Evolutionary conservation across 2,113 vertebrate genomes (phyloP).

Genomic region (Leptobrachium leishanense): DNA sequence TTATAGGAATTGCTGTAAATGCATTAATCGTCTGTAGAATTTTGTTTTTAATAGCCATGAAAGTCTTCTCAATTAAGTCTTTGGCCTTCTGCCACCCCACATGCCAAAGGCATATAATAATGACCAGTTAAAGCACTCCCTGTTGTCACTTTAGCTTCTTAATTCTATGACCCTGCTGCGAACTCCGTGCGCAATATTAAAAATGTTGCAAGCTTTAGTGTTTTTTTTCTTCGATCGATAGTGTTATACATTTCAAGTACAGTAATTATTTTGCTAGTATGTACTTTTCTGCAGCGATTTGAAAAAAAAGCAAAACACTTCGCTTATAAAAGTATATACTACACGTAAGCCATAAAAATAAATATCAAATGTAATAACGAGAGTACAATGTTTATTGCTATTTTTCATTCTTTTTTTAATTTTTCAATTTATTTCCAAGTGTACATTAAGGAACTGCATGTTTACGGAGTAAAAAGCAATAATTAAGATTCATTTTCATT

Average conservation of each 20-base stretch:
- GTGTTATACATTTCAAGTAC: slow-evolving; percentile 24
- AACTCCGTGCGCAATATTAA: slow-evolving; percentile 34
- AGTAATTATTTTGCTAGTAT: slow-evolving; percentile 36
- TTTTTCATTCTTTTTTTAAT: neutral
- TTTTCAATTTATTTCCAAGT: neutral
- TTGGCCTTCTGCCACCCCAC: slow-evolving; percentile 43
- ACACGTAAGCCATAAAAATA: no score
- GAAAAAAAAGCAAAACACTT: no score
- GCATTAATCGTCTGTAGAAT: slow-evolving; percentile 29
- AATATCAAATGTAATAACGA: no score
- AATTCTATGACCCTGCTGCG: slow-evolving; percentile 30
- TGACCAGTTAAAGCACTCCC: slow-evolving; percentile 40
- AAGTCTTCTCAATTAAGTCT: slow-evolving; percentile 44
- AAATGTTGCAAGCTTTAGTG: slow-evolving; percentile 31
- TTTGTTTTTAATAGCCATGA: slow-evolving; percentile 35
- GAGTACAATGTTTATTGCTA: no score
- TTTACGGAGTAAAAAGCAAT: neutral
- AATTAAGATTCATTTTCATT: neutral
- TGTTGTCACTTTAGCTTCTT: slow-evolving; percentile 17
- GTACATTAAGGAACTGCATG: neutral
- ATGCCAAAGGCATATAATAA: slow-evolving; percentile 26
- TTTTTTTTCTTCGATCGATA: slow-evolving; percentile 32
- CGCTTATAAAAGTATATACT: no score
- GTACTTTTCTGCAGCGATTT: neutral
- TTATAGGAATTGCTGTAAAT: slow-evolving; percentile 3